These are phyloP conservation scores for Agrypnus murinus DNA, from an alignment of 2,888 invertebrate genomes.

Conservation along the genomic window DNA sequence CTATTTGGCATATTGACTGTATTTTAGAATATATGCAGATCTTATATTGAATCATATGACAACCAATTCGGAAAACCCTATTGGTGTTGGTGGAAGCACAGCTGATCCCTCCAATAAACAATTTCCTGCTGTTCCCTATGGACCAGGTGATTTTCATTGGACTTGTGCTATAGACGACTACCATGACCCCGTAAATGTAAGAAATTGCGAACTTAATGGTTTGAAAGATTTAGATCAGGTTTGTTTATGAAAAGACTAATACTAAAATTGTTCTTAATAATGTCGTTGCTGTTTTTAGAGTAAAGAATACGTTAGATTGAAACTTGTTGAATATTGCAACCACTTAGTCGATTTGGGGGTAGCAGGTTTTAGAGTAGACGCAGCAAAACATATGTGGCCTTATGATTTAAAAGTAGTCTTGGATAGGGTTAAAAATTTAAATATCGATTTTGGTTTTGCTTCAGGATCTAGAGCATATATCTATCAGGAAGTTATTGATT, in stretches of 20 bases:
- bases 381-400: conserved; percentile 88
- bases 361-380: no score
- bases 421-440: conserved; percentile 76
- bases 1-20: background rate
- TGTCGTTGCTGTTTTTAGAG: conserved; percentile 72
- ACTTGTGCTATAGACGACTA: conserved; percentile 80
- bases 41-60: conserved; percentile 92
- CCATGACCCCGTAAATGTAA: conserved; percentile 76
- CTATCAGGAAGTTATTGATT: conserved; percentile 85
- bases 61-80: conserved; percentile 64
- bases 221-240: conserved; percentile 85
- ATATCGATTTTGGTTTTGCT: conserved; percentile 78
- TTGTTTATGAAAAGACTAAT: no score
- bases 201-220: conserved; percentile 74
- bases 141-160: conserved; percentile 80
- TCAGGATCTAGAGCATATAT: conserved; percentile 79
- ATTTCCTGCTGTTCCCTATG: conserved; percentile 79
- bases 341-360: no score
- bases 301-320: conserved; percentile 78
- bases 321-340: conserved; percentile 80
- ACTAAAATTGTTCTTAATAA: conserved; percentile 63
- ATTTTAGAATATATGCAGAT: conserved; percentile 85
- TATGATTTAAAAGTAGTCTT: conserved; percentile 81
- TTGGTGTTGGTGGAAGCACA: conserved; percentile 76
- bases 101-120: conserved; percentile 70